A percentile compares a stretch with the other conserved stretches of the same genome.
phyloP scores from a whole-genome alignment of 1,140 invertebrate genomes.

The Drosophila sechellia region DNA sequence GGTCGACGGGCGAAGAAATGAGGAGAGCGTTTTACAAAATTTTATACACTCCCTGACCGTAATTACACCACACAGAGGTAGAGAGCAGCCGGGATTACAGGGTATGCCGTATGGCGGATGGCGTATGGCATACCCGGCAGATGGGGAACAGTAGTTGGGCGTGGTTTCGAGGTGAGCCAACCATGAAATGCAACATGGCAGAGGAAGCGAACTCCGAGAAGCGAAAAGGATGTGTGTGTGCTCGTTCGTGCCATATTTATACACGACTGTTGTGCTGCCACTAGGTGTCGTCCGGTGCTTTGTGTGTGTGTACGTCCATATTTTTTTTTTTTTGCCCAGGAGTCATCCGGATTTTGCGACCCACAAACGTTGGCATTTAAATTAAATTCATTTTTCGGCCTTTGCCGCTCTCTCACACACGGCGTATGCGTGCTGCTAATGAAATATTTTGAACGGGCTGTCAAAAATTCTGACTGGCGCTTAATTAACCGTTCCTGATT shows the following conservation, averaged over 20 bases:
- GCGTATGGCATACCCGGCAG: no score
- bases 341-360: constrained; percentile 13
- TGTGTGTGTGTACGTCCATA: constrained; percentile 7
- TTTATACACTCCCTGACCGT: constrained; percentile 72
- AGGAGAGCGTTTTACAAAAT: constrained; percentile 66
- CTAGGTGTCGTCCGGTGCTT: constrained; percentile 37
- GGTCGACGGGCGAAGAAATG: neutral
- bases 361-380: constrained; percentile 37
- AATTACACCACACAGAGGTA: constrained; percentile 67
- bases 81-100: constrained; percentile 9
- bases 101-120: neutral
- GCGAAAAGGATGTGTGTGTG: constrained; percentile 31
- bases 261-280: constrained; percentile 6
- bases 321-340: constrained; percentile 4
- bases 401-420: neutral
- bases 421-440: constrained; percentile 23
- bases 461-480: constrained; percentile 38
- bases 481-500: constrained; percentile 53
- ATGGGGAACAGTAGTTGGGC: constrained; percentile 27
- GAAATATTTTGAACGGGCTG: constrained; percentile 31
- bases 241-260: constrained; percentile 25
- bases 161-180: constrained; percentile 55
- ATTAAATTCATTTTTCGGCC: constrained; percentile 32
- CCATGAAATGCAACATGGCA: constrained; percentile 64
- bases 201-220: constrained; percentile 1